phyloP scores from a whole-genome alignment of 1,140 invertebrate species.

The Papilio machaon region DNA sequence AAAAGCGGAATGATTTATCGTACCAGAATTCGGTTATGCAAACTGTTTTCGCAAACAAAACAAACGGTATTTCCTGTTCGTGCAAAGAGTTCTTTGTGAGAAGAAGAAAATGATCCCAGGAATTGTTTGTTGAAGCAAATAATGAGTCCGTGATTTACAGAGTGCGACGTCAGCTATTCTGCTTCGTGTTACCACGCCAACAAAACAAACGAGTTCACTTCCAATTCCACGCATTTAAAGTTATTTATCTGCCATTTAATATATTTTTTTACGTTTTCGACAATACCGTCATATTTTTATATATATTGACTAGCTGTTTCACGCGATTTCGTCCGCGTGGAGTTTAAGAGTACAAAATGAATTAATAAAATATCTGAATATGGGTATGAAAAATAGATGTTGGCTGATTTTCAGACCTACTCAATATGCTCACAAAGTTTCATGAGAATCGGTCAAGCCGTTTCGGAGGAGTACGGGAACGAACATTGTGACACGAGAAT shows the following conservation, averaged over 20 bases:
- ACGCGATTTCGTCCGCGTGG: too few relatives aligned
- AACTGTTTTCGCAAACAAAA: constrained; percentile 32
- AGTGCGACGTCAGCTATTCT: constrained; percentile 29
- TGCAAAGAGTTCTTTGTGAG: constrained; percentile 29
- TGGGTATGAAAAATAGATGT: too few relatives aligned
- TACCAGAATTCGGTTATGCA: constrained; percentile 22
- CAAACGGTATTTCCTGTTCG: constrained; percentile 24
- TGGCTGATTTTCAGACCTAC: too few relatives aligned
- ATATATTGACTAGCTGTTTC: too few relatives aligned
- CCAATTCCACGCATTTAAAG: constrained; percentile 7
- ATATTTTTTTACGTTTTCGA: background rate
- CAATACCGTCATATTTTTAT: background rate
- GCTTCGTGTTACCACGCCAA: constrained; percentile 5
- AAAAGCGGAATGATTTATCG: constrained; percentile 15
- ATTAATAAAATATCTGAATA: too few relatives aligned
- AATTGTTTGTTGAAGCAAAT: constrained; percentile 38
- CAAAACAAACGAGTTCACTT: constrained; percentile 19
- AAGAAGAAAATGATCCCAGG: constrained; percentile 34
- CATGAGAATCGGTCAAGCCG: too few relatives aligned
- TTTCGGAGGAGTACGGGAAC: too few relatives aligned
- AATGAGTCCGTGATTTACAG: constrained; percentile 38
- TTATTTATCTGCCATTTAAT: background rate
- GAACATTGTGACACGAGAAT: too few relatives aligned
- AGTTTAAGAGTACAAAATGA: too few relatives aligned
- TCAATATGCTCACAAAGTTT: too few relatives aligned